Evolutionary conservation across 2,113 vertebrate species (phyloP).

Genomic region (Salvelinus alpinus): DNA sequence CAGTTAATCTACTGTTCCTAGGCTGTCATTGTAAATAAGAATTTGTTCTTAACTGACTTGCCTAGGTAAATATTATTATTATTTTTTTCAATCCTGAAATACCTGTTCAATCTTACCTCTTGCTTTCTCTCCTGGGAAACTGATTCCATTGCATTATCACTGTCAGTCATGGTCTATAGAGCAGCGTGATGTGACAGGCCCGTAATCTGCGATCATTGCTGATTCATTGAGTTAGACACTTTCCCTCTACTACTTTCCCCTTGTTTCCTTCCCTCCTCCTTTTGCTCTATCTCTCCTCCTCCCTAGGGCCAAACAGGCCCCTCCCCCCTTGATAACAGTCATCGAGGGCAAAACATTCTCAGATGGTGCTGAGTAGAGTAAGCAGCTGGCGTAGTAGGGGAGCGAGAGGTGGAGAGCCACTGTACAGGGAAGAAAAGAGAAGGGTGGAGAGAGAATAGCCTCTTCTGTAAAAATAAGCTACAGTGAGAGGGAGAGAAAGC

Average conservation of each 20-base stretch:
- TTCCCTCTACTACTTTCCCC: slow-evolving; percentile 42
- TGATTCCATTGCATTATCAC: slow-evolving; percentile 37
- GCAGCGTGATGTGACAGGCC: slow-evolving; percentile 36
- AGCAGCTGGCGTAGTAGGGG: slow-evolving; percentile 65
- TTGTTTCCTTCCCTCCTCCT: background rate
- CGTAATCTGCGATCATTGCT: slow-evolving; percentile 69
- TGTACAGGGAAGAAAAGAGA: slow-evolving; percentile 28
- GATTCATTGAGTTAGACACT: slow-evolving; percentile 75
- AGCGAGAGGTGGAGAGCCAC: slow-evolving; percentile 25
- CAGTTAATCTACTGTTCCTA: no score
- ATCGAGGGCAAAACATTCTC: slow-evolving; percentile 78
- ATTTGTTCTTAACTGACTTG: no score
- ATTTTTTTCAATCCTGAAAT: no score
- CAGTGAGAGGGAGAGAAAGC: slow-evolving; percentile 30
- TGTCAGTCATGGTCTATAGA: slow-evolving; percentile 40
- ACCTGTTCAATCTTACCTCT: slow-evolving; percentile 5
- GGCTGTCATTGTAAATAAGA: no score
- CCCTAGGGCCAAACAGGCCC: slow-evolving; percentile 69
- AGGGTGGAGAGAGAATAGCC: slow-evolving; percentile 28
- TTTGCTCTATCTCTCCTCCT: slow-evolving; percentile 45
- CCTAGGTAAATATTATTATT: no score
- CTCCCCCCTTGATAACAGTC: slow-evolving; percentile 81
- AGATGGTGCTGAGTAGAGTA: slow-evolving; percentile 77
- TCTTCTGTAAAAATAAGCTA: slow-evolving; percentile 38
- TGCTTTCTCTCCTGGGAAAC: slow-evolving; percentile 12